These are phyloP conservation scores for Holothuria scabra DNA, from an alignment of 53 echinoderm and acorn worm species.

Conservation along the genomic window DNA sequence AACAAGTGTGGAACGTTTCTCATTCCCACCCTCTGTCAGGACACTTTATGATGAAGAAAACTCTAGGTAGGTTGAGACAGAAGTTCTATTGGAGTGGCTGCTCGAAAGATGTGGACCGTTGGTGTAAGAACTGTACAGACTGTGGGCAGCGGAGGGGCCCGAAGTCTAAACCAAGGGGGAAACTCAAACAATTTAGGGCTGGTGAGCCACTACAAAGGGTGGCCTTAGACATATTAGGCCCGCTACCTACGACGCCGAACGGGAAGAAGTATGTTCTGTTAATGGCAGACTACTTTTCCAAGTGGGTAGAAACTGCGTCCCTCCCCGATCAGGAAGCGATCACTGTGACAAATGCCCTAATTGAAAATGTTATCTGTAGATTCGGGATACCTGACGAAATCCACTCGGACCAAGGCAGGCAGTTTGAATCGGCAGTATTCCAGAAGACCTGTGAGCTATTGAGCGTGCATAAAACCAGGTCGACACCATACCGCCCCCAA, in stretches of 20 bases:
- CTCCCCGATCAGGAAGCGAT: not conserved
- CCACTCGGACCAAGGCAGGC: not conserved
- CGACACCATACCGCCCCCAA: too few relatives aligned
- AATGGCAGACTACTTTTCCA: not conserved
- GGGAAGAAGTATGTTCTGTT: not conserved
- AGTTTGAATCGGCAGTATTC: slow-evolving; percentile 5
- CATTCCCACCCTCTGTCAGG: slow-evolving; percentile 7
- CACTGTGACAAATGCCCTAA: not conserved
- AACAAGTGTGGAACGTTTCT: not conserved
- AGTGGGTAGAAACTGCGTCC: not conserved
- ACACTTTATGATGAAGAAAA: slow-evolving; percentile 16
- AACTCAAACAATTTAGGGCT: not conserved
- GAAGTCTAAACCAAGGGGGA: not conserved
- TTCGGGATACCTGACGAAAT: slow-evolving; percentile 23
- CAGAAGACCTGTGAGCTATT: slow-evolving; percentile 15
- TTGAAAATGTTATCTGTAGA: not conserved
- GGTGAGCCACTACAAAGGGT: not conserved
- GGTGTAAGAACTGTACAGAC: slow-evolving; percentile 3
- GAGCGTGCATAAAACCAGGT: not conserved
- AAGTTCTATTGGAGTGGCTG: slow-evolving; percentile 27
- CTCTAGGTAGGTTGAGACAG: not conserved
- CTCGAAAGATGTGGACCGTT: slow-evolving; percentile 5
- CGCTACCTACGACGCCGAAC: not conserved
- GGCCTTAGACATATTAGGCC: not conserved
- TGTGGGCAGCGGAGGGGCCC: slow-evolving; percentile 19